Conservation (phyloP, 1,140 invertebrate species). For the Drosophila persimilis region DNA sequence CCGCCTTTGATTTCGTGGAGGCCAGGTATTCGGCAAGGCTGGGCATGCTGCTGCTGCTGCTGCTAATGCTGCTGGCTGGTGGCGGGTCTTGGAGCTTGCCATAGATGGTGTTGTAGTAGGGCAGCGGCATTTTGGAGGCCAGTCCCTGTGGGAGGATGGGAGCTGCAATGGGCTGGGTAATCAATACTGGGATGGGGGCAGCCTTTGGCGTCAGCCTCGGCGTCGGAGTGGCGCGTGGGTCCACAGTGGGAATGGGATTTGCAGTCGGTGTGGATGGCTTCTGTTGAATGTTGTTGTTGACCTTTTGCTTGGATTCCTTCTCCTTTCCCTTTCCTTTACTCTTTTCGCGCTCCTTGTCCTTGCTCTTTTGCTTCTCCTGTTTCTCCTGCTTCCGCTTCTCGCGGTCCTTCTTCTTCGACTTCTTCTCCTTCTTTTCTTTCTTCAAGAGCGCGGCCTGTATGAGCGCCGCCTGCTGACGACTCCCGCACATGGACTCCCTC, state of each 20-base stretch:
- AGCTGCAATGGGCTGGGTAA: conserved; percentile 36
- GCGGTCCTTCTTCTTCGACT: conserved; percentile 72
- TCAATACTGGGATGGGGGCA: conserved; percentile 38
- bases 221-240: too few species aligned
- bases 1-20: conserved; percentile 50
- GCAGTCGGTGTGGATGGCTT: conserved; percentile 16
- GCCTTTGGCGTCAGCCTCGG: conserved; percentile 28
- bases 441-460: conserved; percentile 57
- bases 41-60: conserved; percentile 47
- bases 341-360: conserved; percentile 40
- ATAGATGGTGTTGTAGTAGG: conserved; percentile 79
- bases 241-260: not conserved
- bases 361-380: conserved; percentile 55
- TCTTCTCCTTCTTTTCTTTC: conserved; percentile 69
- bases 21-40: conserved; percentile 66
- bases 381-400: conserved; percentile 55
- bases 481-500: conserved; percentile 66
- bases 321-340: conserved; percentile 15
- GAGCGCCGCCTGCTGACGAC: conserved; percentile 58
- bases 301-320: conserved; percentile 31
- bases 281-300: conserved; percentile 14
- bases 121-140: conserved; percentile 36
- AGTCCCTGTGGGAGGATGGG: not conserved
- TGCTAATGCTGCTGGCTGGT: not conserved
- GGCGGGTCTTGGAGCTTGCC: conserved; percentile 69